Evolutionary conservation across 1,140 invertebrate species (phyloP), one percentile per base, ranked within the genome.

Genomic region (Scaptomyza graminum): DNA sequence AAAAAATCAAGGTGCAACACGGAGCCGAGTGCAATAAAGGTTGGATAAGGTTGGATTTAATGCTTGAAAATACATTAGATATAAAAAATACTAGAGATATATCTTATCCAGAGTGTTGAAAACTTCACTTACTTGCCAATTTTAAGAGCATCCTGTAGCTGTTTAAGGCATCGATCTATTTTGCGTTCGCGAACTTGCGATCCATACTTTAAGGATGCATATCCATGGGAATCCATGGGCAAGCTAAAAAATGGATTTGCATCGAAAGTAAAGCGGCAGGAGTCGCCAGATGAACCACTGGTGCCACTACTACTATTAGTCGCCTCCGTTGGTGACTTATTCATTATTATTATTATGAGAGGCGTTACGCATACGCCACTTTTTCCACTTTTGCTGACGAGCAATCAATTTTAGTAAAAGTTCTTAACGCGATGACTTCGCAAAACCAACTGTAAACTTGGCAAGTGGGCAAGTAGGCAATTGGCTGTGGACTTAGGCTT

Each of bases 131-230:
- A 85, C 82, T 75, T 87, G 52, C 50, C 50, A 11, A 16, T 12
- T 37, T 71, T 73, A 51, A 87, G 80, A 2, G 79, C 84, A 15
- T 90, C 74, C 39, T 90, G 78, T 34, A 90, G 25, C 57, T 90
- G 89, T 15, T 80, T 87, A 5, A 90, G 57, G 22, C 89, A 90
- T 2, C 90, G 87, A 72, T 90, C 89, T 25, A 90, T 90, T 54
- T 90, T 90, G 0, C 89, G 75, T 8, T 85, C 79, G 12, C 89
- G 82, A 41, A 90, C 90, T 25, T 90, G 90, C 0, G 89, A 90
- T 1, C 89, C 89, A 16, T 90, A 90, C n/a, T 88, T 87, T 13
- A 83, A 87, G 18, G 62, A 41, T 0, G 66, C 57, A 22, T 71
- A 87, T 1, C n/a, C n/a, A n/a, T n/a, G n/a, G n/a, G 82, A 74